Conservation (phyloP, 2,797 vertebrate genomes). For the Myotis daubentonii region DNA sequence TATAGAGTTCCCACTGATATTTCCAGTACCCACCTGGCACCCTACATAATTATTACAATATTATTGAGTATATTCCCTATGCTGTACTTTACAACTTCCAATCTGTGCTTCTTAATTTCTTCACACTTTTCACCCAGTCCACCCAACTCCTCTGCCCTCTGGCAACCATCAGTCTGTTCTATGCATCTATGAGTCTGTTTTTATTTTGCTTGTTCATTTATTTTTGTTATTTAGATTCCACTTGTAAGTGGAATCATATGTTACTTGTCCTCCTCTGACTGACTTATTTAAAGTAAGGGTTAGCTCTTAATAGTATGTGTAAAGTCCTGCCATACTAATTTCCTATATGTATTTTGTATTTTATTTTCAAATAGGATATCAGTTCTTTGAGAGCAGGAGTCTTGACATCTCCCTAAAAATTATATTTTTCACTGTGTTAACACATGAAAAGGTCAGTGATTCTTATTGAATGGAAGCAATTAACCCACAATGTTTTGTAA, state of each 20-base stretch:
- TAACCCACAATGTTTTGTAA: neutral
- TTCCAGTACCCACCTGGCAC: neutral
- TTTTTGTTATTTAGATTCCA: neutral
- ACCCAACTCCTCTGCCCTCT: neutral
- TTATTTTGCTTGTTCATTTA: neutral
- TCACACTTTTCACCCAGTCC: neutral
- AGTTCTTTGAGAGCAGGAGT: neutral
- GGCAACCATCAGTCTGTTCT: neutral
- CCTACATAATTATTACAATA: neutral
- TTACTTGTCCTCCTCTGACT: neutral
- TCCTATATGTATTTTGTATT: neutral
- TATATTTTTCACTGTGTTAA: conserved; percentile 25
- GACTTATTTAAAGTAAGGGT: neutral
- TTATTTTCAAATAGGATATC: neutral
- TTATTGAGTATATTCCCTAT: neutral
- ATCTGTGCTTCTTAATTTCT: neutral
- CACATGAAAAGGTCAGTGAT: neutral
- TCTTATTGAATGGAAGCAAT: neutral
- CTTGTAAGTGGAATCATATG: neutral
- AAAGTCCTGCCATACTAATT: neutral
- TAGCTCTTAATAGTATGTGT: neutral
- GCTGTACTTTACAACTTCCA: neutral
- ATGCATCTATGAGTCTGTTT: neutral
- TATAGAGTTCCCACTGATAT: neutral
- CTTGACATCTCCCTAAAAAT: neutral